Percentiles rank a stretch among this genome's conserved stretches.
These are phyloP conservation scores for Lissonota sp. DNA, from an alignment of 2,888 invertebrate species.

Conservation along the genomic window DNA sequence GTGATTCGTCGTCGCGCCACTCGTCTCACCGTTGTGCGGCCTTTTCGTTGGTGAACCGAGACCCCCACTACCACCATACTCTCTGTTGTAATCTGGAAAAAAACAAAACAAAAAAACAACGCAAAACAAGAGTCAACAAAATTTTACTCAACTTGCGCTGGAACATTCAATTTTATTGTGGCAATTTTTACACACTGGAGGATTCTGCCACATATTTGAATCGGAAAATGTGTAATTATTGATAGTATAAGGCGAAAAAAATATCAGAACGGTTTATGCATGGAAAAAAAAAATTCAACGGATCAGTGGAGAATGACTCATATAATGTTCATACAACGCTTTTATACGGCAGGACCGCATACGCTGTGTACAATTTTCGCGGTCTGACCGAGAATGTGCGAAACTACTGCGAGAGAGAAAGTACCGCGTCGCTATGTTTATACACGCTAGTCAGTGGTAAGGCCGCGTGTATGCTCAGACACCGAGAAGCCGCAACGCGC, in stretches of 20 bases:
- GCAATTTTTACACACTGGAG: no score
- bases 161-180: no score
- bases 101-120: no score
- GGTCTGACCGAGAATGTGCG: slow-evolving; percentile 34
- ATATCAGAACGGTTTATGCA: no score
- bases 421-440: slow-evolving; percentile 1
- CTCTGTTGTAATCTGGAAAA: slow-evolving; percentile 78
- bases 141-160: no score
- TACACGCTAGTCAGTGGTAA: slow-evolving; percentile 32
- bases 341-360: neutral
- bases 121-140: no score
- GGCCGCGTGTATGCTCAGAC: slow-evolving; percentile 43
- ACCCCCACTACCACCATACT: slow-evolving; percentile 66
- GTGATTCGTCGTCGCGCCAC: slow-evolving; percentile 41
- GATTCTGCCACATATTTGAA: no score
- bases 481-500: slow-evolving; percentile 39
- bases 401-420: slow-evolving; percentile 43
- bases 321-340: no score
- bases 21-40: slow-evolving; percentile 67
- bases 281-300: no score
- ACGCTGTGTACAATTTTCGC: slow-evolving; percentile 15
- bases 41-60: slow-evolving; percentile 74
- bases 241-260: no score
- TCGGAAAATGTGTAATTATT: no score
- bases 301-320: no score